These are phyloP conservation scores for Microcebus lehilahytsara DNA, from an alignment of 2,113 vertebrate species.

Conservation along the genomic window DNA sequence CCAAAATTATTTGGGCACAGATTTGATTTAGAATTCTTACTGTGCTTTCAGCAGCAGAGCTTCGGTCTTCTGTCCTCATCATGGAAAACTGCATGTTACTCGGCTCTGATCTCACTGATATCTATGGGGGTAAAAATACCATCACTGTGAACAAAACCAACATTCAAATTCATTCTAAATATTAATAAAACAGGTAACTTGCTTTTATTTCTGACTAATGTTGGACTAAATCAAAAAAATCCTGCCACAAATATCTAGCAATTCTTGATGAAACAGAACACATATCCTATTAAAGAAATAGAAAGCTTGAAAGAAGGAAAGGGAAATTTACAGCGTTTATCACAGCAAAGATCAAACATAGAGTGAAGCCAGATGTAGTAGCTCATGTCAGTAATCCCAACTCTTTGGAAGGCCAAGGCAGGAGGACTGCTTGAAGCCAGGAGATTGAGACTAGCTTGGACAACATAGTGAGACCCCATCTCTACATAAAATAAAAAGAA, in stretches of 20 bases:
- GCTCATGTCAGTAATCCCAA: no score
- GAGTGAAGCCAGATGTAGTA: no score
- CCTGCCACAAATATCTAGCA: neutral
- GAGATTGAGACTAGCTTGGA: no score
- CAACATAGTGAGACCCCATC: no score
- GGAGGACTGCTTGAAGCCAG: no score
- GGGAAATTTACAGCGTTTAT: neutral
- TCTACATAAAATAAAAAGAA: no score
- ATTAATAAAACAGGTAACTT: neutral
- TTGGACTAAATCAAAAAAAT: slow-evolving; percentile 36
- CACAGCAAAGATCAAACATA: neutral
- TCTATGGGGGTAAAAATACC: slow-evolving; percentile 81
- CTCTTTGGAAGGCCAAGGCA: no score
- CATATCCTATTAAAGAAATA: neutral
- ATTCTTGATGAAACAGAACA: neutral
- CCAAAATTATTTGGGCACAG: neutral
- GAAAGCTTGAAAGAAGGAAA: neutral
- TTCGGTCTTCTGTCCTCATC: slow-evolving; percentile 94
- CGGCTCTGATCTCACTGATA: slow-evolving; percentile 89
- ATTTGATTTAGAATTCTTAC: slow-evolving; percentile 82
- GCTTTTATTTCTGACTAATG: slow-evolving; percentile 28
- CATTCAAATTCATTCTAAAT: neutral
- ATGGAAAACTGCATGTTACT: slow-evolving; percentile 92
- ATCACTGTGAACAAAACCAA: neutral
- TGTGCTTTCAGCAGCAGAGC: slow-evolving; percentile 89